Conservation (phyloP, 1,140 invertebrate genomes). For the Ridgeia piscesae region DNA sequence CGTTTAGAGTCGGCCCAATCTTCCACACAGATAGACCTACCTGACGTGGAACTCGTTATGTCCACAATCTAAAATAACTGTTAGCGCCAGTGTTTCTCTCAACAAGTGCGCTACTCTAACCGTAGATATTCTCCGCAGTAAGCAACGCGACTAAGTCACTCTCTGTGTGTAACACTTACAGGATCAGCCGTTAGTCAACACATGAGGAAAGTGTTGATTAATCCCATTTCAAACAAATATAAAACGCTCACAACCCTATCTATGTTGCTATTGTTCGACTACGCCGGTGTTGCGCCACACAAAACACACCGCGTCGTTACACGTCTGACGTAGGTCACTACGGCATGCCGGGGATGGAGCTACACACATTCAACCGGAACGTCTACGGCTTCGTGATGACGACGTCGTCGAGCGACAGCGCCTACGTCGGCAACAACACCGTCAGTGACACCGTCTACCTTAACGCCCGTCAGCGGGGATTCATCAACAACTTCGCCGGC, state of each 20-base stretch:
- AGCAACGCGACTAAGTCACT: no score
- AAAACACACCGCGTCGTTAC: background rate
- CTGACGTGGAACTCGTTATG: no score
- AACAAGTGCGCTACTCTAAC: no score
- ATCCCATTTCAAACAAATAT: background rate
- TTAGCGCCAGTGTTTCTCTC: no score
- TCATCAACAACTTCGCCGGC: background rate
- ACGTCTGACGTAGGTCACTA: background rate
- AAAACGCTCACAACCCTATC: background rate
- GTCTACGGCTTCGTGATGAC: background rate
- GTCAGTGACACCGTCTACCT: background rate
- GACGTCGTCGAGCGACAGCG: background rate
- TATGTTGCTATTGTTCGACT: background rate
- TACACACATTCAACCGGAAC: background rate
- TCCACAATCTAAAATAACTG: no score
- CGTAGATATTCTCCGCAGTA: no score
- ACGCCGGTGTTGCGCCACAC: background rate
- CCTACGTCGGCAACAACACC: background rate
- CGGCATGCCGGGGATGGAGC: background rate
- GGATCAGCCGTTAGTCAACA: no score
- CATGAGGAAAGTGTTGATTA: no score
- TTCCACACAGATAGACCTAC: no score
- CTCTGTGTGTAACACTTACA: no score
- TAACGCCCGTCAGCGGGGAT: background rate
- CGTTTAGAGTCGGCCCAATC: no score